These are phyloP conservation scores for Bhutanitis thaidina DNA, from an alignment of 2,888 invertebrate genomes.

Conservation along the genomic window DNA sequence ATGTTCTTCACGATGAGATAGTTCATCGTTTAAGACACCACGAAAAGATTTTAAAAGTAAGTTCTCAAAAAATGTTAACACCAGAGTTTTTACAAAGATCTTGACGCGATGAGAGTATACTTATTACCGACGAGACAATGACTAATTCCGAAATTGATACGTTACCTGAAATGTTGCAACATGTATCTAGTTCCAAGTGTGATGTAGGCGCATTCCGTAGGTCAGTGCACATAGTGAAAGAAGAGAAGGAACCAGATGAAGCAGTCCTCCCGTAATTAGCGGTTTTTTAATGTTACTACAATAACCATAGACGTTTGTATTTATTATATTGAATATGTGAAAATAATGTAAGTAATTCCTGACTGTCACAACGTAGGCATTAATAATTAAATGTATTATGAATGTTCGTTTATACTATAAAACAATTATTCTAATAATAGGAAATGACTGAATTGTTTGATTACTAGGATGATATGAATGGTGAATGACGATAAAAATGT, in stretches of 20 bases:
- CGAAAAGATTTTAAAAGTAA: conserved; percentile 61
- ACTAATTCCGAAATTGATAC: conserved; percentile 66
- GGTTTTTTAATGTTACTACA: conserved; percentile 8
- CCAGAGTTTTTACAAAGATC: conserved; percentile 68
- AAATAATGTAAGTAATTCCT: conserved; percentile 1
- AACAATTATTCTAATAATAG: conserved; percentile 18
- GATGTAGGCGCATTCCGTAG: conserved; percentile 64
- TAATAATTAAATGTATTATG: not conserved
- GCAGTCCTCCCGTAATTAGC: conserved; percentile 53
- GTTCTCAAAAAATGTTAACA: conserved; percentile 61
- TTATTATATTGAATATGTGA: conserved; percentile 7
- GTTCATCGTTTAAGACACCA: conserved; percentile 87
- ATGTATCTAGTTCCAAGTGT: conserved; percentile 55
- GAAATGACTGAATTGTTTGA: conserved; percentile 20
- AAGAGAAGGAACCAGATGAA: conserved; percentile 61
- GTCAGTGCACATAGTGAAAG: conserved; percentile 61
- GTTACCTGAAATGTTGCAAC: conserved; percentile 71
- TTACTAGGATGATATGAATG: conserved; percentile 10
- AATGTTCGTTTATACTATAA: conserved; percentile 3
- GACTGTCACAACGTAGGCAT: conserved; percentile 4
- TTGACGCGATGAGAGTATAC: conserved; percentile 71
- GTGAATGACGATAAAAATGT: not conserved
- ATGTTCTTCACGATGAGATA: conserved; percentile 92
- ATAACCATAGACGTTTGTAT: conserved; percentile 14
- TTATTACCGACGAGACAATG: conserved; percentile 64